phyloP scores from a whole-genome alignment of 2,113 vertebrate species.

The Polypterus bichir region DNA sequence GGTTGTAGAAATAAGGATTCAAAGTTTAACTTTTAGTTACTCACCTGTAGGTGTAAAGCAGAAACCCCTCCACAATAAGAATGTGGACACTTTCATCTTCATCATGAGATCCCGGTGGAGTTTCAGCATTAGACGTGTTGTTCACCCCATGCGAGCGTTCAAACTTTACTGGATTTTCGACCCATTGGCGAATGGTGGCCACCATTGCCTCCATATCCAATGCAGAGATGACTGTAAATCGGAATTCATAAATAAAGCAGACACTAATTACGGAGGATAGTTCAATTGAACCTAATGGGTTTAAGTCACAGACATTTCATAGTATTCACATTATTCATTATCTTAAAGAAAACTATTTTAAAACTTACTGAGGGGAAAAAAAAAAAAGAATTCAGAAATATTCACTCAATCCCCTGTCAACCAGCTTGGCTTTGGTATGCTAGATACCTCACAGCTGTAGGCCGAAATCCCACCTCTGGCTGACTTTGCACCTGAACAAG shows the following conservation, averaged over 20 bases:
- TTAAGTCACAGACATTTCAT: background rate
- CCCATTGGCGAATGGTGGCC: slow-evolving; percentile 81
- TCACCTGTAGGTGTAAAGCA: slow-evolving; percentile 84
- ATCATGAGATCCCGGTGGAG: slow-evolving; percentile 32
- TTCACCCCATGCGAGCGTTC: slow-evolving; percentile 82
- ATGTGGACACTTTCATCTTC: slow-evolving; percentile 58
- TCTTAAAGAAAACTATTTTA: no score
- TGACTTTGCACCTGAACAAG: no score
- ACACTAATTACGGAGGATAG: background rate
- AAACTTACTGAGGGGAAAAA: no score
- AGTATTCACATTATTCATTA: no score
- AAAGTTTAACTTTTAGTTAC: slow-evolving; percentile 1
- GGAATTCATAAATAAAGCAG: background rate
- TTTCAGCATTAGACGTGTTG: slow-evolving; percentile 54
- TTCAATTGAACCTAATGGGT: background rate
- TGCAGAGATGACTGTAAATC: slow-evolving; percentile 64
- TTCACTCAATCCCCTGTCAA: no score
- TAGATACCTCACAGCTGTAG: no score
- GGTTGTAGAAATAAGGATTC: no score
- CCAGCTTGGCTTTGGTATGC: no score
- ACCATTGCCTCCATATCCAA: slow-evolving; percentile 95
- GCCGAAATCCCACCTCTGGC: no score
- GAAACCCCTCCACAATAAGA: slow-evolving; percentile 86
- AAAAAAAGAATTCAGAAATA: no score
- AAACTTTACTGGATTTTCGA: slow-evolving; percentile 75